phyloP scores from a whole-genome alignment of 2,888 invertebrate species.

The Capitulum mitella region DNA sequence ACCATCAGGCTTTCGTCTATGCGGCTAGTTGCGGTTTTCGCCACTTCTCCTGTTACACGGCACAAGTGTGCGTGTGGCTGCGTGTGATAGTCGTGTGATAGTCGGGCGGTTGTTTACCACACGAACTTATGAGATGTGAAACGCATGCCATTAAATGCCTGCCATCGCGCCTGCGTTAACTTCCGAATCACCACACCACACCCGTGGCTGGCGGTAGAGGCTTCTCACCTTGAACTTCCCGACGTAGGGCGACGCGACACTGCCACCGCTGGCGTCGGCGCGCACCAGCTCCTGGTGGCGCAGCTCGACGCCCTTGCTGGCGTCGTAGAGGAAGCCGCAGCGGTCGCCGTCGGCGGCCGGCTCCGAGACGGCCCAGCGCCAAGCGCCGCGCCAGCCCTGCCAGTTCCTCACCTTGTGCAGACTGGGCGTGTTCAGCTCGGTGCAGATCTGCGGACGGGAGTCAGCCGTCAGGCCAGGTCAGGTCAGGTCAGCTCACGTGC shows the following conservation, averaged over 20 bases:
- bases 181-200: no score
- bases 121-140: no score
- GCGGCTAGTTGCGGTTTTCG: no score
- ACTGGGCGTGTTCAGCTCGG: slow-evolving; percentile 59
- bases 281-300: not conserved
- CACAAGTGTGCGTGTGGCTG: no score
- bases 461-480: slow-evolving; percentile 6
- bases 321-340: slow-evolving; percentile 10
- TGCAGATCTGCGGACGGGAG: slow-evolving; percentile 40
- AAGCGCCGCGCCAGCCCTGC: slow-evolving; percentile 56
- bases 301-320: slow-evolving; percentile 26
- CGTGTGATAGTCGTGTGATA: no score
- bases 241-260: not conserved
- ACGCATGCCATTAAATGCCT: no score
- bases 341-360: slow-evolving; percentile 28
- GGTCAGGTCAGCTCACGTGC: not conserved
- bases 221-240: slow-evolving; percentile 13
- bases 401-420: slow-evolving; percentile 58
- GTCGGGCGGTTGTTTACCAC: no score
- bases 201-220: no score
- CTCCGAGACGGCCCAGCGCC: slow-evolving; percentile 45
- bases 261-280: not conserved
- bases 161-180: no score
- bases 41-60: no score
- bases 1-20: no score